A percentile compares a stretch with the other conserved stretches of the same genome.
These are phyloP conservation scores for Pagrus major DNA, from an alignment of 2,113 vertebrate genomes.

Conservation along the genomic window DNA sequence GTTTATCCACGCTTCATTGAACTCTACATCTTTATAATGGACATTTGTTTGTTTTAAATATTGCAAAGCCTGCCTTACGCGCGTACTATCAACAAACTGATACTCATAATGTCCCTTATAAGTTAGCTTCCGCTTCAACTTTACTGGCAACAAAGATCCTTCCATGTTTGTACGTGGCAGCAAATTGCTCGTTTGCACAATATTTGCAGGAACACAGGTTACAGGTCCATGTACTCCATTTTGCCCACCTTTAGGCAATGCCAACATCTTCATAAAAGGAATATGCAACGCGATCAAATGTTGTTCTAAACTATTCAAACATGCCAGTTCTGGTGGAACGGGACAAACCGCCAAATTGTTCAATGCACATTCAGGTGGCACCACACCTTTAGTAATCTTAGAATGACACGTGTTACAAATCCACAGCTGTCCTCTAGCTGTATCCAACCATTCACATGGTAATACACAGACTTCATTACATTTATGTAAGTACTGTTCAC, in stretches of 20 bases:
- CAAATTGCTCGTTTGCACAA: background rate
- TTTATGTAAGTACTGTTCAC: too few species aligned
- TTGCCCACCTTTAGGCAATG: conserved; percentile 34
- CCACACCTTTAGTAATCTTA: too few species aligned
- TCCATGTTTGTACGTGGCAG: conserved; percentile 1
- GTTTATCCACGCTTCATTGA: conserved; percentile 2
- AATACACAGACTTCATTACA: too few species aligned
- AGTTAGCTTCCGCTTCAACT: too few species aligned
- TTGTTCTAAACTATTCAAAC: conserved; percentile 25
- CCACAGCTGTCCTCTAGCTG: too few species aligned
- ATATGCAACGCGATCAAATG: conserved; percentile 40
- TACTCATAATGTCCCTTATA: too few species aligned
- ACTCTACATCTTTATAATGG: conserved; percentile 7
- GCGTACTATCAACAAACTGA: conserved; percentile 28
- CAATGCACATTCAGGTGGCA: too few species aligned
- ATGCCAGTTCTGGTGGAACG: background rate
- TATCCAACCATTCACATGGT: too few species aligned
- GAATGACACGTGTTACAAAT: too few species aligned
- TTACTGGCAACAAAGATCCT: conserved; percentile 19
- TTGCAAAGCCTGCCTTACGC: background rate
- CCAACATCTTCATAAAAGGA: conserved; percentile 31
- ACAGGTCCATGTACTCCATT: conserved; percentile 34
- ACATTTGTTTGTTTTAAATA: conserved; percentile 3
- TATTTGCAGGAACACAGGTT: conserved; percentile 1
- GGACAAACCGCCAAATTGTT: too few species aligned